Base-by-base conservation (phyloP, 2,888 invertebrate species). In the Sinhomidia bicolor region DNA sequence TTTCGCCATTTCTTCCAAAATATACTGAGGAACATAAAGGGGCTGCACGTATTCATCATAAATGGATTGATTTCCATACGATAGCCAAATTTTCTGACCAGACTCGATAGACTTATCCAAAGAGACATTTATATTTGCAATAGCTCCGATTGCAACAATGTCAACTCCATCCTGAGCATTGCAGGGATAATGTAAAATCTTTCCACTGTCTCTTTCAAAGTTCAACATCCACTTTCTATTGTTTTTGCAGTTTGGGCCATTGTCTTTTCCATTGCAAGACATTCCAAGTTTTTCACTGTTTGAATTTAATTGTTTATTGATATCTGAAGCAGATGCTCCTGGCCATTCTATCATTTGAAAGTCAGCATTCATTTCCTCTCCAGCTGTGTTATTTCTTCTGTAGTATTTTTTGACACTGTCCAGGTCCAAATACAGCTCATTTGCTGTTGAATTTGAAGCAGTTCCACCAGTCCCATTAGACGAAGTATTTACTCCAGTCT, bases 281-380 rank as follows among this genome's bases (percentile, higher is more conserved):
- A 14, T 12, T 26, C 12, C n/a, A 41, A 10, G 6, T 0, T 26
- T 23, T 20, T 29, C 51, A 36, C 26, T 68, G 14, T 32, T 23
- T 9, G n/a, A 7, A 14, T 85, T 79, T 10, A 85, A 20, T n/a
- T n/a, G 26, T 10, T 71, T 12, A 6, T 74, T 60, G 0, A 57
- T n/a, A 3, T 47, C 29, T 6, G 9, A 9, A 0, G 87, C 17
- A 10, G 57, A 74, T 9, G n/a, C 57, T 29, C 87, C 87, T 4
- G 87, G 87, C 87, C 87, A 87, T 32, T 87, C 87, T 3, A 87
- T 6, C 6, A 87, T 9, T 54, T 87, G 87, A 32, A 87, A 60
- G 20, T 87, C 87, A 17, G 68, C 87, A 17, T 51, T 51, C 74
- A 51, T 76, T 29, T 12, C 0, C 7, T 65, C 32, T 23, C 44